Evolutionary conservation across 2,797 vertebrate genomes (phyloP), one percentile per base, ranked within the genome.

Genomic region (Cyclura pinguis): DNA sequence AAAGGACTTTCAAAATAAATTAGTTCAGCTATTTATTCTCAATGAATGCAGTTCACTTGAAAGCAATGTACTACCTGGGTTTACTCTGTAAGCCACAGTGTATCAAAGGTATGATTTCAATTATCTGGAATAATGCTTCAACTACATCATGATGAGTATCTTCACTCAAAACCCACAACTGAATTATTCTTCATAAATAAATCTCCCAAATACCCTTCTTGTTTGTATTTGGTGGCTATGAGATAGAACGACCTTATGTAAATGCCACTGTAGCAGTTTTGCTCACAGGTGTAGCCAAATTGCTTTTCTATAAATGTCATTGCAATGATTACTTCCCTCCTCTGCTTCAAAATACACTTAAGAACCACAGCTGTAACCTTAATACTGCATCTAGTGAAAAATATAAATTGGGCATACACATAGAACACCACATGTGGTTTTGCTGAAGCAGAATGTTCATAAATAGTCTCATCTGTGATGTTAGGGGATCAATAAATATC

Each of bases 291-390:
- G 88, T 86, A 86, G 59, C 62, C 50, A 89, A 35, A 85, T 59
- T 81, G 72, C 35, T 78, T 89, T 88, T 82, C 78, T 83, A 77
- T 72, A 89, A 91, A 91, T 87, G 89, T 47, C 72, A 77, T 24
- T 82, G 73, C 72, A 77, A 57, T 92, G 80, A 77, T 86, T 89
- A 89, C 72, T 67, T 86, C 67, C 55, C 62, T 29, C 2, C 73
- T 10, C 4, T 20, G 7, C 18, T 47, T 74, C 69, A 77, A 90
- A 90, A 77, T 83, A 87, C 52, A 77, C 29, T 90, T 85, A 64
- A 52, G 81, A 80, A 42, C 52, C 69, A 62, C 22, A 47, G 14
- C 13, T 72, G 55, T 74, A 62, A 86, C n/a, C 42, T 82, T 83
- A 87, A 87, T 10, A n/a, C 22, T 82, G 6, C 14, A 55, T 80